Evolutionary conservation across 2,113 vertebrate species (phyloP).

Genomic region (Xiphophorus maculatus): DNA sequence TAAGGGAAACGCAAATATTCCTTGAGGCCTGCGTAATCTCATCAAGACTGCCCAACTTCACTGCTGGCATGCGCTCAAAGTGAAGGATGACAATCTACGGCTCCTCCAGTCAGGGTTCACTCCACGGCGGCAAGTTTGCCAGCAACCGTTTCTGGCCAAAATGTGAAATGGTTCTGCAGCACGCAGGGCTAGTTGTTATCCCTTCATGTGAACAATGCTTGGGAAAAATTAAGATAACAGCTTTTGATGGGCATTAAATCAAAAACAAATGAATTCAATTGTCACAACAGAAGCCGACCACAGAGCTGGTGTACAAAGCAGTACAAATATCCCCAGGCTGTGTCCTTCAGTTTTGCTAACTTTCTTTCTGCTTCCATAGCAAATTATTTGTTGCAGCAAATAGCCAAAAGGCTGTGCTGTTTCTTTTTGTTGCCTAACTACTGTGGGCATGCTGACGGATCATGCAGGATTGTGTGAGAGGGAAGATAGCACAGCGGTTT

Average conservation of each 20-base stretch:
- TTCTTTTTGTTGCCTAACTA: conserved; percentile 59
- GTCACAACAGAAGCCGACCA: conserved; percentile 33
- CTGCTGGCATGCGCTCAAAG: conserved; percentile 51
- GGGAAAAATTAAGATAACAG: conserved; percentile 41
- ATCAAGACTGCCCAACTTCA: conserved; percentile 60
- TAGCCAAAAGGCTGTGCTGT: conserved; percentile 58
- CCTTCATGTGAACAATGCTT: conserved; percentile 21
- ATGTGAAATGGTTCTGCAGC: conserved; percentile 16
- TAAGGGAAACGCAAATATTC: conserved; percentile 71
- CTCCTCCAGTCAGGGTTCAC: conserved; percentile 47
- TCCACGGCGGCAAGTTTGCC: conserved; percentile 42
- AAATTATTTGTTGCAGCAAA: conserved; percentile 74
- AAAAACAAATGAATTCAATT: conserved; percentile 44
- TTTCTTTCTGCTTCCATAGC: conserved; percentile 69
- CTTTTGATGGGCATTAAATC: conserved; percentile 31
- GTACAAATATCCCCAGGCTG: conserved; percentile 48
- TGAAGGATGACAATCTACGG: conserved; percentile 53
- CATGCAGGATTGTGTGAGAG: conserved; percentile 54
- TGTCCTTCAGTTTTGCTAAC: conserved; percentile 52
- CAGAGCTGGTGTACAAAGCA: conserved; percentile 42
- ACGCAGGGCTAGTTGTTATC: conserved; percentile 5
- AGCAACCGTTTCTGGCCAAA: conserved; percentile 40
- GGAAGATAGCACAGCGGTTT: conserved; percentile 58
- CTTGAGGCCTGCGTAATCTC: conserved; percentile 70
- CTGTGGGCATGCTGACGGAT: conserved; percentile 60